A percentile compares a stretch with the other conserved stretches of the same genome.
Conservation (phyloP, 2,113 vertebrate genomes). For the Marmota monax region DNA sequence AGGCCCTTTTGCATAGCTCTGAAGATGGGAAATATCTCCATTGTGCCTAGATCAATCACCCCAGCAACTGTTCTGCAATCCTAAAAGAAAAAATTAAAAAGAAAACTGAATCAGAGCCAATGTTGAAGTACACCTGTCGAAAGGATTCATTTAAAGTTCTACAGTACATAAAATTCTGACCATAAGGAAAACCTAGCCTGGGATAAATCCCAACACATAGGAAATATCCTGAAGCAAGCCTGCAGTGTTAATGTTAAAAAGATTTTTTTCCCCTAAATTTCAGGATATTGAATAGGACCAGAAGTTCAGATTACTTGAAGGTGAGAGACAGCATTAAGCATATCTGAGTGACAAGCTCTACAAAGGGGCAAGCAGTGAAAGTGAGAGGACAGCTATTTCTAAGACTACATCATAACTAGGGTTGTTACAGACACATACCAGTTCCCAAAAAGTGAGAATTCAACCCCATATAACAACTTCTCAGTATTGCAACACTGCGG, state of each 20-base stretch:
- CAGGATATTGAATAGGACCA: slow-evolving; percentile 58
- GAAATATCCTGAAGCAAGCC: slow-evolving; percentile 70
- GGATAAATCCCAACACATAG: slow-evolving; percentile 54
- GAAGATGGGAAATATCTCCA: slow-evolving; percentile 96
- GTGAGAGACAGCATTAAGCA: slow-evolving; percentile 86
- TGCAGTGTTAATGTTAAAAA: slow-evolving; percentile 35
- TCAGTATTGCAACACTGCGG: slow-evolving; percentile 17
- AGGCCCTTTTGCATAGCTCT: slow-evolving; percentile 95
- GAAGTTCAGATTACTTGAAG: slow-evolving; percentile 73
- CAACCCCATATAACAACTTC: slow-evolving; percentile 56
- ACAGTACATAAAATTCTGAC: not conserved
- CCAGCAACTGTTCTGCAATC: slow-evolving; percentile 91
- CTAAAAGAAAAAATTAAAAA: slow-evolving; percentile 87
- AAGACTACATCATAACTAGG: slow-evolving; percentile 41
- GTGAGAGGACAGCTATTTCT: slow-evolving; percentile 40
- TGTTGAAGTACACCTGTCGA: not conserved
- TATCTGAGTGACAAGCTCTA: slow-evolving; percentile 67
- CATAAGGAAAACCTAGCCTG: slow-evolving; percentile 52
- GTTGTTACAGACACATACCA: slow-evolving; percentile 57
- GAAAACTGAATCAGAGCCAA: slow-evolving; percentile 67
- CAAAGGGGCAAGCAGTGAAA: slow-evolving; percentile 82
- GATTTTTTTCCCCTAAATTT: slow-evolving; percentile 70
- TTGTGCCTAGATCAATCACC: slow-evolving; percentile 96
- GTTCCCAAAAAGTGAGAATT: slow-evolving; percentile 61
- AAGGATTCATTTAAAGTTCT: slow-evolving; percentile 38